Evolutionary conservation across 1,140 invertebrate species (phyloP).

Genomic region (Bombus waltoni): DNA sequence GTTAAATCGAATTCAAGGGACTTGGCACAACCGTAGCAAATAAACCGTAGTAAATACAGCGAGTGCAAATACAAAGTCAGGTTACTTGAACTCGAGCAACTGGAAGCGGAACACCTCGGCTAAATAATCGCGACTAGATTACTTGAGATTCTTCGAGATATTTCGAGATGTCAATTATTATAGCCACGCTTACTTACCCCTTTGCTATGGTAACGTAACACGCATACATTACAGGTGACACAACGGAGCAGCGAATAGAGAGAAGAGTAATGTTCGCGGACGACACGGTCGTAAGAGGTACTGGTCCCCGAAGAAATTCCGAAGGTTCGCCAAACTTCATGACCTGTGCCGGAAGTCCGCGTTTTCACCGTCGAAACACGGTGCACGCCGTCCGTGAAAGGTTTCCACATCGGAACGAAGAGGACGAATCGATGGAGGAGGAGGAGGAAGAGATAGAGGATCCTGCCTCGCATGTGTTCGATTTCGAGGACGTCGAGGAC

Average conservation of each 20-base stretch:
- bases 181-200: neutral
- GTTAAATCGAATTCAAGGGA: no score
- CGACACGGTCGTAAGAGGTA: conserved; percentile 38
- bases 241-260: conserved; percentile 42
- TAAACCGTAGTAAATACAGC: no score
- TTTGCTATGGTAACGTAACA: neutral
- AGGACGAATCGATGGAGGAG: conserved; percentile 78
- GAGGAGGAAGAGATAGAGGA: conserved; percentile 67
- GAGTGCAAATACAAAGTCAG: no score
- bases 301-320: conserved; percentile 75
- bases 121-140: no score
- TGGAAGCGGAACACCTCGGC: no score
- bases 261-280: conserved; percentile 69
- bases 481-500: conserved; percentile 79
- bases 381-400: conserved; percentile 61
- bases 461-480: conserved; percentile 72
- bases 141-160: no score
- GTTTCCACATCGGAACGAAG: conserved; percentile 71
- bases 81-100: no score
- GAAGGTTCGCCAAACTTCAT: conserved; percentile 80
- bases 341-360: conserved; percentile 77
- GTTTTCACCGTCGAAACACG: conserved; percentile 66
- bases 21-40: no score
- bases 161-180: no score
- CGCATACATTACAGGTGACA: conserved; percentile 40